Base-by-base conservation (phyloP, 2,797 vertebrate genomes). In the Psittacula echo region DNA sequence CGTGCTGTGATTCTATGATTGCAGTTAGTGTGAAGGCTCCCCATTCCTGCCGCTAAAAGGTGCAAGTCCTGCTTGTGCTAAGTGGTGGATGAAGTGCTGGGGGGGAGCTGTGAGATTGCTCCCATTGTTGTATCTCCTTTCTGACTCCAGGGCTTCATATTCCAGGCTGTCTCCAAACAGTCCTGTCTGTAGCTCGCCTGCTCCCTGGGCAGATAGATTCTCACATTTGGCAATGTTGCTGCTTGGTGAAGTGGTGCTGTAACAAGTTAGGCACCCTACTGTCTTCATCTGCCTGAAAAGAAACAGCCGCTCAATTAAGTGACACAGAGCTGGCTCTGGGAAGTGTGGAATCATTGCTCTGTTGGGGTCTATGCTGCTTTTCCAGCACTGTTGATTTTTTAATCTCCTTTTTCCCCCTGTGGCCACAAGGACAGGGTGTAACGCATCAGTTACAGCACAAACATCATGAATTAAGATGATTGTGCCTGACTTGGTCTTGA, bases 221-320 rank as follows among this genome's bases (percentile, higher is more conserved):
- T 85, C 44, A 13, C 84, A 13, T 45, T 44, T 53, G 60, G 86
- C 64, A 58, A 39, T 11, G 14, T 53, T 45, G 56, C 86, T 60
- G 39, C 88, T 67, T 54, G 86, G 41, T 45, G 81, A 68, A 85
- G 86, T 16, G 22, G 53, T 54, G 62, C 68, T 72, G 42, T 50
- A 54, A 39, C 45, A 19, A 56, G 18, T 68, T 7, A 21, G 85
- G 85, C 91, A 90, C 79, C 87, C 89, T 37, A 47, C 87, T 94
- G 87, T 72, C 85, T 75, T 93, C 85, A 61, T 85, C 41, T 80
- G 54, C 7, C 24, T 93, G 83, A 65, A 62, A 72, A 78, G 67
- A 75, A 6, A 0, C 79, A 91, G 66, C 81, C 30, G 37, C 24
- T 1, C 5, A 30, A n/a, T 51, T 56, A 21, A 72, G 58, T 65